A percentile compares a stretch with the other conserved stretches of the same genome.
phyloP scores from a whole-genome alignment of 2,113 vertebrate genomes.

The Monarcha castaneiventris region DNA sequence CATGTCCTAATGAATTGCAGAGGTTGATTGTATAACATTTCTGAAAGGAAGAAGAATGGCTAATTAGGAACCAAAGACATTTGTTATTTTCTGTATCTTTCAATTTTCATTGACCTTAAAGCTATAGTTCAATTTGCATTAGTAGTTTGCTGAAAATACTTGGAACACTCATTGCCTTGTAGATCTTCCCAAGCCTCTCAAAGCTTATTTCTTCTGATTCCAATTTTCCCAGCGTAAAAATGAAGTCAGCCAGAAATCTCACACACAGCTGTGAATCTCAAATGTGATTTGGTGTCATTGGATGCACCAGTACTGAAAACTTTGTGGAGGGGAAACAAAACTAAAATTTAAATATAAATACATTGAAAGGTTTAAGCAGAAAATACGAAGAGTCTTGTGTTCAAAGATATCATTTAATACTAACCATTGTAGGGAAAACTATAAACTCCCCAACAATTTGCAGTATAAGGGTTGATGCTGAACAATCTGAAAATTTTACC shows the following conservation, averaged over 20 bases:
- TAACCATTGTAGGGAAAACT: neutral
- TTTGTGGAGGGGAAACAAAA: neutral
- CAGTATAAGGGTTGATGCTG: neutral
- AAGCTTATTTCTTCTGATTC: neutral
- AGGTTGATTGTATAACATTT: neutral
- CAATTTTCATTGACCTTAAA: neutral
- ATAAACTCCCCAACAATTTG: neutral
- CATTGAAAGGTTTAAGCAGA: neutral
- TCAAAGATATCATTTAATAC: neutral
- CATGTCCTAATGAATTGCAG: neutral
- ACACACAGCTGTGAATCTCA: neutral
- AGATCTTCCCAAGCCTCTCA: neutral
- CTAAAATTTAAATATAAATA: neutral
- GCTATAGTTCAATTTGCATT: neutral
- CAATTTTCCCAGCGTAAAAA: neutral
- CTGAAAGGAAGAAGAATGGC: neutral
- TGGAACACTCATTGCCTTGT: neutral
- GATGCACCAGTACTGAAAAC: neutral
- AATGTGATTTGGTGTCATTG: neutral
- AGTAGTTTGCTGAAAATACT: neutral
- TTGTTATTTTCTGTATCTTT: neutral
- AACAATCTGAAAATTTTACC: neutral
- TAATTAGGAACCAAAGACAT: neutral
- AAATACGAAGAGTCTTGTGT: neutral
- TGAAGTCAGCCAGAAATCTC: neutral